Percentiles rank a stretch among this genome's conserved stretches.
Evolutionary conservation across 2,113 vertebrate genomes (phyloP).

Genomic region (Etheostoma cragini): DNA sequence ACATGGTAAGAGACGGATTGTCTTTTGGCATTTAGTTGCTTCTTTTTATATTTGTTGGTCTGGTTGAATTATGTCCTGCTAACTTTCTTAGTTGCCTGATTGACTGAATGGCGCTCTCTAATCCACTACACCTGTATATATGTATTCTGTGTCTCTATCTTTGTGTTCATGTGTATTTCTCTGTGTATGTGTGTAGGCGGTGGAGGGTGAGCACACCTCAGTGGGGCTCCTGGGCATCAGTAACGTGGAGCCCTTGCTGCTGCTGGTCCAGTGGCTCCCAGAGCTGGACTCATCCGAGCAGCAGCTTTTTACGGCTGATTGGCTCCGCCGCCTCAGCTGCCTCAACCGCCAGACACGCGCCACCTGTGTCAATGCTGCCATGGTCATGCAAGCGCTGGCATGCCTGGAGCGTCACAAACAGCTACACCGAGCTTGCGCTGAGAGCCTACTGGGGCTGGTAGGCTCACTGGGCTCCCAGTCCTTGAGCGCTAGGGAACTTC

Average conservation of each 20-base stretch:
- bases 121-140: neutral
- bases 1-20: conserved; percentile 88
- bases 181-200: conserved; percentile 83
- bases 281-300: conserved; percentile 92
- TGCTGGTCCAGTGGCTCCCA: conserved; percentile 96
- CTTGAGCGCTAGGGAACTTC: conserved; percentile 90
- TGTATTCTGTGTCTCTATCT: neutral
- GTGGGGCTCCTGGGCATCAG: conserved; percentile 96
- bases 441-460: conserved; percentile 91
- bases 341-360: conserved; percentile 95
- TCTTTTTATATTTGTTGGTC: neutral
- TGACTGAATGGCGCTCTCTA: neutral
- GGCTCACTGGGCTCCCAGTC: conserved; percentile 95
- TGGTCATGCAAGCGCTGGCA: conserved; percentile 89
- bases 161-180: neutral
- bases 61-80: neutral
- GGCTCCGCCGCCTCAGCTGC: conserved; percentile 93
- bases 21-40: neutral
- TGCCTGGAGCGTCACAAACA: conserved; percentile 83
- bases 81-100: too few species aligned
- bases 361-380: conserved; percentile 93
- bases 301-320: conserved; percentile 93
- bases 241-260: conserved; percentile 95
- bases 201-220: conserved; percentile 96
- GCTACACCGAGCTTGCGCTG: conserved; percentile 88